Conservation (phyloP, 2,888 invertebrate species). For the Metacarcinus magister region DNA sequence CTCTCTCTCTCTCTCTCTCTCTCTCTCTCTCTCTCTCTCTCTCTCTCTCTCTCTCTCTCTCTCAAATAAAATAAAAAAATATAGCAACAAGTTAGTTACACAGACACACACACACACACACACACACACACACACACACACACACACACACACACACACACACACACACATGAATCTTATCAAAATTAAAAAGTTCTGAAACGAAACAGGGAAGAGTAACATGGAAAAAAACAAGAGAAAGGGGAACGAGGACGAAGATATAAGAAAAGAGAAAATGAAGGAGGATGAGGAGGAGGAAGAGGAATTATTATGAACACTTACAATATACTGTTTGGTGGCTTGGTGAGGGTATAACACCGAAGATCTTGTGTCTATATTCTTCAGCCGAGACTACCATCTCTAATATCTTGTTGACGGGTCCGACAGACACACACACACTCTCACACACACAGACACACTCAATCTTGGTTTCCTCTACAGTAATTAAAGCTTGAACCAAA, state of each 20-base stretch:
- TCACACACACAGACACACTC: neutral
- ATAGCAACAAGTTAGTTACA: neutral
- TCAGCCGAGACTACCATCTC: constrained; percentile 78
- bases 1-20: no score
- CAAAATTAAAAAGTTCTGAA: neutral
- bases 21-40: no score
- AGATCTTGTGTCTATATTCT: constrained; percentile 79
- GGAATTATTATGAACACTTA: constrained; percentile 43
- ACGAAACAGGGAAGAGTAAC: neutral
- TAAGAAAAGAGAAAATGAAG: neutral
- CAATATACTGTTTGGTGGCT: constrained; percentile 64
- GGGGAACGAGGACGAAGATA: neutral
- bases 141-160: neutral
- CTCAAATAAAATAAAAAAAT: no score
- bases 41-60: neutral
- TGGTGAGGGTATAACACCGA: constrained; percentile 78
- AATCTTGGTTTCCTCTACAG: constrained; percentile 43
- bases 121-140: constrained; percentile 33
- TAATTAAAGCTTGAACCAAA: constrained; percentile 81
- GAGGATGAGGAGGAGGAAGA: neutral
- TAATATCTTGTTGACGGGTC: neutral
- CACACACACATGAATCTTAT: neutral
- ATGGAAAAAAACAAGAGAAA: neutral
- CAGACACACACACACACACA: neutral
- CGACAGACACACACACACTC: neutral